phyloP scores from a whole-genome alignment of 1,140 invertebrate species.

The Matsumurasca onukii region DNA sequence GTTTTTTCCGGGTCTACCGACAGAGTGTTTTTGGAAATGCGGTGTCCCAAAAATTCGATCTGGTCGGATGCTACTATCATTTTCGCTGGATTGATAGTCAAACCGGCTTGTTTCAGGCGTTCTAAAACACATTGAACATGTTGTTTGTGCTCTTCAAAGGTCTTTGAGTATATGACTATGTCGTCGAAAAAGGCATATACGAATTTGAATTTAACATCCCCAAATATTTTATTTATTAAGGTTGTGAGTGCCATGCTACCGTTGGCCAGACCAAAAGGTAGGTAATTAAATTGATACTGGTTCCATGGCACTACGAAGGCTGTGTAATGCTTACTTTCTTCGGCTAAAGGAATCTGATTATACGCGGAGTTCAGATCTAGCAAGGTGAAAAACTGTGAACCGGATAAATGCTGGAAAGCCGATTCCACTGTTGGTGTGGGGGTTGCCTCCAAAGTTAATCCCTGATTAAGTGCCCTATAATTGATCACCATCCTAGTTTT shows the following conservation, averaged over 20 bases:
- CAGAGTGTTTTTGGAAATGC: not conserved
- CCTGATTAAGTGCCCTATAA: not conserved
- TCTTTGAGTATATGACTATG: not conserved
- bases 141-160: not conserved
- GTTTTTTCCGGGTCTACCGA: not conserved
- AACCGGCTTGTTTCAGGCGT: not conserved
- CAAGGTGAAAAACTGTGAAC: not conserved
- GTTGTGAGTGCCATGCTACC: not conserved
- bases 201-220: constrained; percentile 15
- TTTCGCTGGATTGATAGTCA: not conserved
- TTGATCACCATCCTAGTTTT: constrained; percentile 8
- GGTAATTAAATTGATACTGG: not conserved
- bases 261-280: not conserved
- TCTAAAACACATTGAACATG: not conserved
- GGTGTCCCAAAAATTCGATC: not conserved
- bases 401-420: not conserved
- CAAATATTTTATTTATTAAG: constrained; percentile 2
- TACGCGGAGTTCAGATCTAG: constrained; percentile 4
- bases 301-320: not conserved
- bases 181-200: not conserved
- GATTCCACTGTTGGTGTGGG: not conserved
- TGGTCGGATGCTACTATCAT: not conserved
- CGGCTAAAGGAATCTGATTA: not conserved
- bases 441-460: not conserved
- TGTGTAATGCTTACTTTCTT: not conserved